Evolutionary conservation across 2,113 vertebrate species (phyloP), one percentile per base, ranked within the genome.

Genomic region (Tenrec ecaudatus): DNA sequence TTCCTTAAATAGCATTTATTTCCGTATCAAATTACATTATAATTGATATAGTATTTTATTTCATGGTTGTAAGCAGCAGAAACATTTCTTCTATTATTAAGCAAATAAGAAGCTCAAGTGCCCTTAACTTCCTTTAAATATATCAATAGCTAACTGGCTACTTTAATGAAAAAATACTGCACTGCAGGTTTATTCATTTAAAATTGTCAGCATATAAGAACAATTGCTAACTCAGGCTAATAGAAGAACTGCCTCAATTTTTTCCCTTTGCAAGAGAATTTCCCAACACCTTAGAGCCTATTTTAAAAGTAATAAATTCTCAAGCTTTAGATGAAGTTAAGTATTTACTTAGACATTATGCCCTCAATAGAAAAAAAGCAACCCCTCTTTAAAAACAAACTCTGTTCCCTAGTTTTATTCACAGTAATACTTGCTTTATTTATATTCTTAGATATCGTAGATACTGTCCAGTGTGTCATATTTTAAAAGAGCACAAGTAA

Each of bases 91-190:
- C 8, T 73, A 0, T 53, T 86, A 40, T 64, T 38, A 75, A 88
- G 27, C 36, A 64, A 89, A 53, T 53, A 71, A 47, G 53, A 17
- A 4, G 53, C 27, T 75, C 33, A 69, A 47, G 3, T 43, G 83
- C 47, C 14, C 7, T 58, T 78, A 38, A 78, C 43, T 81, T 2
- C 10, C 40, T 14, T 36, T 89, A 82, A 84, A 81, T 62, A 33
- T 78, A 84, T 4, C 9, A 80, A 16, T 84, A 27, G 73, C 87
- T 91, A 15, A 87, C 19, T 87, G n/a, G 12, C 19, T 57, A 47
- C 81, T n/a, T 89, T 68, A 57, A 86, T 33, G 22, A 76, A 82
- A 92, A 91, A 84, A 66, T 81, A 93, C 29, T 79, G 31, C 15
- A 68, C 31, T 90, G 5, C 14, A 53, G 9, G 47, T 53, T 10